Evolutionary conservation across 2,113 vertebrate genomes (phyloP), one percentile per base, ranked within the genome.

Genomic region (Rattus rattus): DNA sequence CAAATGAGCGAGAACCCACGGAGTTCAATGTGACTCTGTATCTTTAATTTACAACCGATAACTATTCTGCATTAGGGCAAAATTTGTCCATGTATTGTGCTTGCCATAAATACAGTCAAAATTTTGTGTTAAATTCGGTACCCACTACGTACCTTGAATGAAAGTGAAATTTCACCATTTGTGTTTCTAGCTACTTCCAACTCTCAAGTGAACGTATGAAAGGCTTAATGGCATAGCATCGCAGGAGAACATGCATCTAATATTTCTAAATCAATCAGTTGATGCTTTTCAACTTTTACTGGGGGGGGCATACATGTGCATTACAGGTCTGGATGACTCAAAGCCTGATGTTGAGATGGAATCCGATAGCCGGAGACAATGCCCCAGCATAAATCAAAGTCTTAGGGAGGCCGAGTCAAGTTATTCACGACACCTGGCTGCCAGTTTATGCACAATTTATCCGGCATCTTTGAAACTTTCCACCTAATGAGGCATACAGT

Each of bases 401-500:
- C 72, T 54, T 65, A 0, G 12, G 56, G 20, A 94, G 91, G 39
- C 36, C 72, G 49, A 95, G 67, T 79, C 63, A 84, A 75, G n/a
- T 84, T 89, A 52, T 92, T 94, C 81, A 76, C 43, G 94, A 54
- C 86, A 91, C 69, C 52, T 81, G 93, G 84, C 69, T 84, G 69
- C 24, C 67, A 90, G 63, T 43, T 95, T 76, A 63, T 91, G 91
- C 43, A 93, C 22, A 88, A 87, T 96, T 83, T 94, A 85, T 56
- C 73, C 36, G 75, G n/a, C 54, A 87, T 69, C 87, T 95, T 96
- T 92, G 88, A 89, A 96, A 90, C 5, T 33, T 76, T 83, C 95
- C 91, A 94, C 75, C 87, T 96, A 97, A 96, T 94, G 79, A 96
- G 79, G 89, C 96, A 90, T 95, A 96, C 39, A 92, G 88, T 85